Conservation (phyloP, 2,113 vertebrate species). For the Anhinga anhinga region DNA sequence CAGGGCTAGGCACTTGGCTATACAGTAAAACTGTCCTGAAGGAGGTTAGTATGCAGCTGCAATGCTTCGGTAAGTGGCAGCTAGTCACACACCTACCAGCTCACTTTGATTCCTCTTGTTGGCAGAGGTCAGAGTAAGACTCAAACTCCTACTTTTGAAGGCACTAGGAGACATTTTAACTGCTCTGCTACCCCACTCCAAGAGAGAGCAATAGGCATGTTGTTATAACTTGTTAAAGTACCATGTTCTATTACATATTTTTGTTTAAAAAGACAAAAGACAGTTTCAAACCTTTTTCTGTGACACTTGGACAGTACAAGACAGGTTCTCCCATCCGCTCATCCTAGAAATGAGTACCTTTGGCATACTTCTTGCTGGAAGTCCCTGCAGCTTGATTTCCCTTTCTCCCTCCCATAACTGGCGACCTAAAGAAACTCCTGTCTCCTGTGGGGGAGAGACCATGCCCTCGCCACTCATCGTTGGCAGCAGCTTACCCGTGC, state of each 20-base stretch:
- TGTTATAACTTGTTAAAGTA: neutral
- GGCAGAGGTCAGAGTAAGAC: neutral
- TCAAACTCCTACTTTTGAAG: neutral
- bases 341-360: neutral
- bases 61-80: neutral
- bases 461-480: rapidly evolving
- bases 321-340: neutral
- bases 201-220: neutral
- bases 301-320: neutral
- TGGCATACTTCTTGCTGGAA: neutral
- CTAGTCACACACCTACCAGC: neutral
- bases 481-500: neutral
- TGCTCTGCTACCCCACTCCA: neutral
- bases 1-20: neutral
- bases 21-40: neutral
- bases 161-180: neutral
- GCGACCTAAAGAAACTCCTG: neutral
- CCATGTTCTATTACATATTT: neutral
- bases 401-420: neutral
- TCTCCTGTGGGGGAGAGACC: neutral
- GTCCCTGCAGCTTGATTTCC: neutral
- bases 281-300: neutral
- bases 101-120: neutral
- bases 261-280: neutral
- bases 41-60: neutral